Evolutionary conservation across 92 coral and sea anemone genomes (phyloP), one percentile per base, ranked within the genome.

Genomic region (Plumapathes pennacea): DNA sequence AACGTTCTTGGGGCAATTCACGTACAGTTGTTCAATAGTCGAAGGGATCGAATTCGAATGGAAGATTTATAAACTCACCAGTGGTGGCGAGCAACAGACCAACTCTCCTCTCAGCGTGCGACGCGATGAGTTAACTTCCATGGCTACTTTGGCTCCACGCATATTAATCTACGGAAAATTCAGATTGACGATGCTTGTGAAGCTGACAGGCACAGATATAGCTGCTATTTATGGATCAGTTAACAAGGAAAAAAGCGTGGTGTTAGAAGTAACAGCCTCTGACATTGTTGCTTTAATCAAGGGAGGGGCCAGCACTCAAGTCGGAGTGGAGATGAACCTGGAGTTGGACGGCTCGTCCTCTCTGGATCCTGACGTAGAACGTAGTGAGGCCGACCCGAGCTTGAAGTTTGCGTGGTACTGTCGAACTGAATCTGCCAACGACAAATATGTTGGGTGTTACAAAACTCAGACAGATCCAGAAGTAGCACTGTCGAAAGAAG

Each of bases 351-450:
- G 86, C 7, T 60, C 71, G 6, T 38, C 3, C 1, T 87, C 87
- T 9, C 47, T 59, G 4, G 89, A 87, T 29, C 96, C 89, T 32
- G 96, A 87, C 62, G 61, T 54, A 4, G 53, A 36, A 18, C 60
- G 42, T 11, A 18, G 28, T 5, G 31, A 38, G 10, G 72, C 63
- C 19, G 46, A 45, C 3, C 30, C 10, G 11, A 69, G 60, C 54
- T n/a, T 65, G 37, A 46, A 27, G 25, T 77, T 57, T 51, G 60
- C 42, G 4, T 87, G 96, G 96, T 87, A 49, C 48, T 87, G 96
- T 61, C 51, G 3, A 48, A 12, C 22, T 5, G 55, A 30, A 10
- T 12, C 14, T 23, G 34, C 17, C 11, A 21, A 7, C 14, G 36
- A 56, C 23, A n/a, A 17, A 38, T 56, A 40, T 9, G 42, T 69